phyloP scores from a whole-genome alignment of 2,113 vertebrate species.

The Rissa tridactyla region DNA sequence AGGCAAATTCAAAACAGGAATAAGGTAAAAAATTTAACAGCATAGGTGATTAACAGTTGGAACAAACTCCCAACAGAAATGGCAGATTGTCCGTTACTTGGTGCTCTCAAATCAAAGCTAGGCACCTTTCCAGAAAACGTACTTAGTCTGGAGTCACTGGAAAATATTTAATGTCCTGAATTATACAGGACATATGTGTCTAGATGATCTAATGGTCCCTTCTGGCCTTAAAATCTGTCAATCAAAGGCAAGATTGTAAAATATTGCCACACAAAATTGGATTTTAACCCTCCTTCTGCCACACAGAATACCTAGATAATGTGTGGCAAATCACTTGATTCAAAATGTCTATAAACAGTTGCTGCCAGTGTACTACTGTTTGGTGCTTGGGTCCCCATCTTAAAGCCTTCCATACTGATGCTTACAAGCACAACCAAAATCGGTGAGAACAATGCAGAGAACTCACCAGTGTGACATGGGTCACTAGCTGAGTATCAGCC shows the following conservation, averaged over 20 bases:
- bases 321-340: neutral
- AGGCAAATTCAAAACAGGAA: neutral
- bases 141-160: neutral
- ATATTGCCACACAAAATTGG: neutral
- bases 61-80: neutral
- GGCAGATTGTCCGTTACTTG: neutral
- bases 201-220: neutral
- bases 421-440: neutral
- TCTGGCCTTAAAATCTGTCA: neutral
- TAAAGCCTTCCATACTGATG: neutral
- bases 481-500: neutral
- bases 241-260: neutral
- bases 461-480: accelerated
- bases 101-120: neutral
- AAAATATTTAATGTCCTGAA: neutral
- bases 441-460: neutral
- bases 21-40: neutral
- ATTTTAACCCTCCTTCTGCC: neutral
- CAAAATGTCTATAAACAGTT: neutral
- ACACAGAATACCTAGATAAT: neutral
- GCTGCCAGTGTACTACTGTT: neutral
- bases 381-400: neutral
- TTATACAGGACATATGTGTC: neutral
- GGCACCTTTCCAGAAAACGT: neutral
- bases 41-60: neutral